Conservation (phyloP, 2,113 vertebrate species). For the Cranoglanis bouderius region DNA sequence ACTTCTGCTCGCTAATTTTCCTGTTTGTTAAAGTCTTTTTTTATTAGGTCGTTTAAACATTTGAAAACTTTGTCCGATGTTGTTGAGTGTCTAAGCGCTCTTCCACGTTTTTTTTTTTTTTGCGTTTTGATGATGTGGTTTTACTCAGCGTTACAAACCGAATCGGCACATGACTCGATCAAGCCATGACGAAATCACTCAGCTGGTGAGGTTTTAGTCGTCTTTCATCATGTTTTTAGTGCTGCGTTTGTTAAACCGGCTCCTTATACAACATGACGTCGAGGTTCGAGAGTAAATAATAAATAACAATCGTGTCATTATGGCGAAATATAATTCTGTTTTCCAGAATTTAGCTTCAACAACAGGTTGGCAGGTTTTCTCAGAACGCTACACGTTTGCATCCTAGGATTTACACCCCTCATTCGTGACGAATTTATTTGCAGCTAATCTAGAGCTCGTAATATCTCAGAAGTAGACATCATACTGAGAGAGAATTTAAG, state of each 20-base stretch:
- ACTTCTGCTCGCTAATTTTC: not conserved
- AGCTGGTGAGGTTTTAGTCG: not conserved
- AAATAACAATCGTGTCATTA: not conserved
- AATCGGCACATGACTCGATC: not conserved
- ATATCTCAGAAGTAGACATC: not conserved
- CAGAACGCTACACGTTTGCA: too few species aligned
- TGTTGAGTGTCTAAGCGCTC: not conserved
- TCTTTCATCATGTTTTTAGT: not conserved
- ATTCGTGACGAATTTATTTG: not conserved
- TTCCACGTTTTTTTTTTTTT: too few species aligned
- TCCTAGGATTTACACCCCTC: too few species aligned
- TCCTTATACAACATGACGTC: not conserved
- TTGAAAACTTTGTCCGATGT: not conserved
- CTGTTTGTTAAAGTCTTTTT: not conserved
- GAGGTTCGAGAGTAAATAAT: not conserved
- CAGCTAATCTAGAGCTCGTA: not conserved
- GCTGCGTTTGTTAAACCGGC: not conserved
- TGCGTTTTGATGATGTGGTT: too few species aligned
- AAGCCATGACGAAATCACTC: not conserved
- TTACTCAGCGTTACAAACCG: not conserved
- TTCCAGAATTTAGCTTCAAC: too few species aligned
- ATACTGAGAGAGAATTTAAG: not conserved
- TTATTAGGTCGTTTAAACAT: not conserved
- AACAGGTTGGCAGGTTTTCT: too few species aligned
- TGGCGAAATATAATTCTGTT: not conserved